A percentile compares a stretch with the other conserved stretches of the same genome.
phyloP scores from a whole-genome alignment of 2,113 vertebrate genomes.

The Paradoxurus hermaphroditus region DNA sequence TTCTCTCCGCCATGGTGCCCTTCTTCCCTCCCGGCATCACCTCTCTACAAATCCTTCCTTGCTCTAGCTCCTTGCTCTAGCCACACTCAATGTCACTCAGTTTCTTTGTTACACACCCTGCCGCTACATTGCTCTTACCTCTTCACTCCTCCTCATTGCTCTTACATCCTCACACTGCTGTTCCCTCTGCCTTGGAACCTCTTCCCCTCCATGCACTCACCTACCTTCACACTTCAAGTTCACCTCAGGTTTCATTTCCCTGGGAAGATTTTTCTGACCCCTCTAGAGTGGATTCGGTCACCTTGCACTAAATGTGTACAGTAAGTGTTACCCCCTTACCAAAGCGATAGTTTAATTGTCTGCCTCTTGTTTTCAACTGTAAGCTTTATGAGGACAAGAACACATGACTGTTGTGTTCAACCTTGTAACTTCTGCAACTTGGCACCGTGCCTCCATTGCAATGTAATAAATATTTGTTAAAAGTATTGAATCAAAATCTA shows the following conservation, averaged over 20 bases:
- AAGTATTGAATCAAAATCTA: background rate
- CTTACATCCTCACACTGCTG: rapidly evolving
- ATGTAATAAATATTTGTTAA: background rate
- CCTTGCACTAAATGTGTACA: background rate
- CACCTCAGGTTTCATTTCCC: background rate
- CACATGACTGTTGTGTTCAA: background rate
- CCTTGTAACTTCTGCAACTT: background rate
- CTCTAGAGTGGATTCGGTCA: background rate
- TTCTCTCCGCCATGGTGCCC: background rate
- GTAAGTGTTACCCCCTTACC: background rate
- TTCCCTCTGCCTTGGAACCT: background rate
- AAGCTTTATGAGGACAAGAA: background rate
- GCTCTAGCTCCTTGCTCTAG: background rate
- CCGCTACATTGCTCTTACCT: background rate
- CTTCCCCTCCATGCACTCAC: background rate
- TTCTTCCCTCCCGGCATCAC: background rate
- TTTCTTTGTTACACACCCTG: background rate
- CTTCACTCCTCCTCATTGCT: no score
- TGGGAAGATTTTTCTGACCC: background rate
- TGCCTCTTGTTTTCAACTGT: background rate
- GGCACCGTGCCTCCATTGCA: background rate
- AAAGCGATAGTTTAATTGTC: background rate
- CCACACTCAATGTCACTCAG: background rate
- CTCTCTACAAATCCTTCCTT: background rate
- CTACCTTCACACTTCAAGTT: background rate